Evolutionary conservation across 1,140 invertebrate species (phyloP).

Genomic region (Drosophila micromelanica): DNA sequence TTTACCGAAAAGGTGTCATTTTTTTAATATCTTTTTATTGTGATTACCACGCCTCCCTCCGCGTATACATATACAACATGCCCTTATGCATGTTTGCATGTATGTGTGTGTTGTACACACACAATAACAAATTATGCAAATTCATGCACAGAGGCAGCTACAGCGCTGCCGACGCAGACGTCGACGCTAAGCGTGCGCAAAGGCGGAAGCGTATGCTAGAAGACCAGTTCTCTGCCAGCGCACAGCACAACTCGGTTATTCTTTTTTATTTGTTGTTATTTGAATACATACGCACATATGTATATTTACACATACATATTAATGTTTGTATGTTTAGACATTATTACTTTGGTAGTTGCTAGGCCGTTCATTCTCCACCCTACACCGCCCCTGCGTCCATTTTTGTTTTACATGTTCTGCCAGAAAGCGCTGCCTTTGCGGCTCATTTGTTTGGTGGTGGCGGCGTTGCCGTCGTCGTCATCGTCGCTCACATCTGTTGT

Average conservation of each 20-base stretch:
- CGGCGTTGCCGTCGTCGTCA: conserved; percentile 19
- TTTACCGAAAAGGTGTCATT: conserved; percentile 57
- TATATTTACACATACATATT: conserved; percentile 9
- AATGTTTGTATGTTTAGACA: conserved; percentile 14
- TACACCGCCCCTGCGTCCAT: conserved; percentile 32
- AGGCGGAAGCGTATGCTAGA: conserved; percentile 65
- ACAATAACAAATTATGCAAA: conserved; percentile 73
- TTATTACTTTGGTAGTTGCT: conserved; percentile 50
- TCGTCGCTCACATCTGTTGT: conserved; percentile 62
- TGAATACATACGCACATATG: conserved; percentile 13
- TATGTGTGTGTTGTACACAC: neutral
- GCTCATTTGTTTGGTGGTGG: conserved; percentile 40
- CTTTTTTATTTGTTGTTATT: conserved; percentile 40
- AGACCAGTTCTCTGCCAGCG: conserved; percentile 63
- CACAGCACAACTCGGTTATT: conserved; percentile 34
- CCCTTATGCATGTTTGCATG: conserved; percentile 2
- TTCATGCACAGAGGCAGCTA: conserved; percentile 59
- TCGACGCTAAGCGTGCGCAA: conserved; percentile 52
- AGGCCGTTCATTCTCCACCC: conserved; percentile 22
- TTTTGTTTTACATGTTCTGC: conserved; percentile 46
- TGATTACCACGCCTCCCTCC: conserved; percentile 48
- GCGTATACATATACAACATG: neutral
- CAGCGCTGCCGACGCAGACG: conserved; percentile 30
- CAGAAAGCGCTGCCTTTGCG: conserved; percentile 26
- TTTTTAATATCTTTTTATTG: conserved; percentile 33